These are phyloP conservation scores for Galerucella pusilla DNA, from an alignment of 2,888 invertebrate species.

Conservation along the genomic window DNA sequence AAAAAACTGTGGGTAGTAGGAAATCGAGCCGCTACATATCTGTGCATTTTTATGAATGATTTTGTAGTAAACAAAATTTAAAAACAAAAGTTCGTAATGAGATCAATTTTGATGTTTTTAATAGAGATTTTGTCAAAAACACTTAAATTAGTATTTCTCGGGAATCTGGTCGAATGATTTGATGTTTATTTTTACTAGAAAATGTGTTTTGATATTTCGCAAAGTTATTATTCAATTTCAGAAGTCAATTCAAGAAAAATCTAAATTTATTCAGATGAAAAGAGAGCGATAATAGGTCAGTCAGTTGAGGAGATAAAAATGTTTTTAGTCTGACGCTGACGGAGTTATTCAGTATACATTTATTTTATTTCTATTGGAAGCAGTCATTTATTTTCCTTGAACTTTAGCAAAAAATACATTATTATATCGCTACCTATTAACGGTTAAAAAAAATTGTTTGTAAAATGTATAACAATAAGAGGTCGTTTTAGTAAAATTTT, in stretches of 20 bases:
- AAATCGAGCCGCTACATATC: not conserved
- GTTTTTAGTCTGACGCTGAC: not conserved
- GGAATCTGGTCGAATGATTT: not conserved
- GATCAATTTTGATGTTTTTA: not conserved
- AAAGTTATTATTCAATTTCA: not conserved
- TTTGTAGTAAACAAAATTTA: constrained; percentile 9
- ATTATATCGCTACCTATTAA: too few species aligned
- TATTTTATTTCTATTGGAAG: too few species aligned
- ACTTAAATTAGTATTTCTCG: not conserved
- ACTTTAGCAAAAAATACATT: too few species aligned
- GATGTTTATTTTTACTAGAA: constrained; percentile 13
- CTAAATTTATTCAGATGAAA: constrained; percentile 17
- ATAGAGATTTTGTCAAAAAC: not conserved
- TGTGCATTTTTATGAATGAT: constrained; percentile 3
- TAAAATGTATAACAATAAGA: too few species aligned
- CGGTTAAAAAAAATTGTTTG: too few species aligned
- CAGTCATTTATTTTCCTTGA: too few species aligned
- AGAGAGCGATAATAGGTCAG: constrained; percentile 1
- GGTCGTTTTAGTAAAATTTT: too few species aligned
- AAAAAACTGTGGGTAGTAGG: constrained; percentile 8
- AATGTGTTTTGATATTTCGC: constrained; percentile 14
- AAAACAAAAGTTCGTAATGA: not conserved
- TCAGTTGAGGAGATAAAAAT: not conserved
- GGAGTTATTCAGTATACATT: too few species aligned
- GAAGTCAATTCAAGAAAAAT: constrained; percentile 14